phyloP scores from a whole-genome alignment of 2,113 vertebrate species.

The Scalopus aquaticus region DNA sequence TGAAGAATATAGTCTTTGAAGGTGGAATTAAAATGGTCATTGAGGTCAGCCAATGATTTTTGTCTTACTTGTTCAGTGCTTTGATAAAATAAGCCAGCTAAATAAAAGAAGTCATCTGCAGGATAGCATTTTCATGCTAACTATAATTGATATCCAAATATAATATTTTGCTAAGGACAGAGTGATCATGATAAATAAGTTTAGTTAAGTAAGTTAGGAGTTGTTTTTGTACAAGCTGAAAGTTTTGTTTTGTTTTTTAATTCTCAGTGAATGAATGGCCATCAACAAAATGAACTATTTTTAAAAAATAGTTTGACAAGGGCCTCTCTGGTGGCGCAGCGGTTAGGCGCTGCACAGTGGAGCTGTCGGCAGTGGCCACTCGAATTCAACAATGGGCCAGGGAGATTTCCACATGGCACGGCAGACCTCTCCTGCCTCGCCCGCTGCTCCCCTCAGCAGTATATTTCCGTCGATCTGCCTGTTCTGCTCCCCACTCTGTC shows the following conservation, averaged over 20 bases:
- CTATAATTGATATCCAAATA: neutral
- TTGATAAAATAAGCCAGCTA: neutral
- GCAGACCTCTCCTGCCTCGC: too few relatives aligned
- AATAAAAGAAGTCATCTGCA: neutral
- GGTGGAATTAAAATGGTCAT: neutral
- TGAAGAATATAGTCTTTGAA: neutral
- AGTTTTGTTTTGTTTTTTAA: neutral
- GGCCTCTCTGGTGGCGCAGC: too few relatives aligned
- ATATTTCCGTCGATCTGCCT: too few relatives aligned
- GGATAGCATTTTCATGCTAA: neutral
- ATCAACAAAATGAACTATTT: neutral
- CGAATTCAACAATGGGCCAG: too few relatives aligned
- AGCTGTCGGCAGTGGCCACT: too few relatives aligned
- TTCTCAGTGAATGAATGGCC: neutral
- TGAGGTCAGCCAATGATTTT: neutral
- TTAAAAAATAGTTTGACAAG: neutral
- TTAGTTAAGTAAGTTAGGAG: neutral
- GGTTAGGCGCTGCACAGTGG: too few relatives aligned
- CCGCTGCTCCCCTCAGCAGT: too few relatives aligned
- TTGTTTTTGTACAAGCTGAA: neutral
- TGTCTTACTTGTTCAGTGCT: neutral
- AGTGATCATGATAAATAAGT: neutral
- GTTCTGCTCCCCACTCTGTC: too few relatives aligned
- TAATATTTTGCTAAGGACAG: neutral
- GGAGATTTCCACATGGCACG: too few relatives aligned